phyloP scores from a whole-genome alignment of 2,797 vertebrate genomes.

The Orestias chungarensis region DNA sequence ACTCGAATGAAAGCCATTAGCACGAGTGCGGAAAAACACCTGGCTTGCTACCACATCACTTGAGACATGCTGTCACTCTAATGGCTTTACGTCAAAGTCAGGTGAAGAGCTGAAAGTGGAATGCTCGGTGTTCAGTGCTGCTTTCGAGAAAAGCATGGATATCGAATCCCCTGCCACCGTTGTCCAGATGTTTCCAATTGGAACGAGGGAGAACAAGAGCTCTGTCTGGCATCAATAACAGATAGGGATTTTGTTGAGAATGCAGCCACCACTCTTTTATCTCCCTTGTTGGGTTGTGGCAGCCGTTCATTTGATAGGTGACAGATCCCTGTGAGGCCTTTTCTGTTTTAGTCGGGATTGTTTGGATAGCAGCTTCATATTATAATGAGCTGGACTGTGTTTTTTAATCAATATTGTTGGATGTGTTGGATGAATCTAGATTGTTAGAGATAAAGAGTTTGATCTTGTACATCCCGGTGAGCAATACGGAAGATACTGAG shows the following conservation, averaged over 20 bases:
- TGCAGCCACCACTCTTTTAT: constrained; percentile 44
- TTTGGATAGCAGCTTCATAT: constrained; percentile 32
- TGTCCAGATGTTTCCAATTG: constrained; percentile 78
- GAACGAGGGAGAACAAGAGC: constrained; percentile 41
- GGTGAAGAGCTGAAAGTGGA: constrained; percentile 12
- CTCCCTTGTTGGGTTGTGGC: constrained; percentile 57
- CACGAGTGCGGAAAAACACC: constrained; percentile 18
- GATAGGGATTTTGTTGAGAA: constrained; percentile 55
- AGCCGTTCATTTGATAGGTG: constrained; percentile 62
- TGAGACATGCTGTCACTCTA: constrained; percentile 45
- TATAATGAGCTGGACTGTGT: constrained; percentile 38
- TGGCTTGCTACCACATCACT: constrained; percentile 16
- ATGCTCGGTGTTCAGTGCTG: background rate
- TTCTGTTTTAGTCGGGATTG: constrained; percentile 46
- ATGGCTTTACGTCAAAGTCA: constrained; percentile 41
- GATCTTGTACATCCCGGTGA: constrained; percentile 47
- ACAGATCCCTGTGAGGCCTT: constrained; percentile 54
- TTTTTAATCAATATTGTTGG: constrained; percentile 32
- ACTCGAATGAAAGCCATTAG: constrained; percentile 50
- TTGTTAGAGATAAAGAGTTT: constrained; percentile 30
- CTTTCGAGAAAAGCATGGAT: background rate
- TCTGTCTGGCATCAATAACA: constrained; percentile 45
- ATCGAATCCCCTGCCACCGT: constrained; percentile 47
- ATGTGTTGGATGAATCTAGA: constrained; percentile 13
- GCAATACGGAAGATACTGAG: constrained; percentile 27